Evolutionary conservation across 2,888 invertebrate species (phyloP).

Genomic region (Eilema griseolum): DNA sequence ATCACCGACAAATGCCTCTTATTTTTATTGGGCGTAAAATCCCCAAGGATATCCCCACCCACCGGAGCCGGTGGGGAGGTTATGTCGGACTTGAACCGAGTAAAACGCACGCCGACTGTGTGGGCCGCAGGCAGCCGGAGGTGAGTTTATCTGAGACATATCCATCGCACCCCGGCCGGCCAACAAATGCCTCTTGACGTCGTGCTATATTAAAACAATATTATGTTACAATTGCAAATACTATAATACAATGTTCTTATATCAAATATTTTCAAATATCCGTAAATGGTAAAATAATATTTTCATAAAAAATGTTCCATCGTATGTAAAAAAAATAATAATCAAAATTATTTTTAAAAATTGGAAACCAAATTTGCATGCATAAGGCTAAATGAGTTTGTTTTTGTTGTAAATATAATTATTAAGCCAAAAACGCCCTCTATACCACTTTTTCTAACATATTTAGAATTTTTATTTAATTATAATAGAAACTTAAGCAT

Average conservation of each 20-base stretch:
- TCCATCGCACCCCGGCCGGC: too few species aligned
- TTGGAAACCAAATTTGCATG: slow-evolving; percentile 33
- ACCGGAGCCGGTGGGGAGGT: too few species aligned
- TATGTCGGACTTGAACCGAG: too few species aligned
- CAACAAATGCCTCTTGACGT: slow-evolving; percentile 29
- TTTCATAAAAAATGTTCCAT: slow-evolving; percentile 44
- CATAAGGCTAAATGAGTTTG: slow-evolving; percentile 25
- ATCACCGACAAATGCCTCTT: too few species aligned
- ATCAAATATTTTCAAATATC: slow-evolving; percentile 5
- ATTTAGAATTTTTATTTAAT: slow-evolving; percentile 51
- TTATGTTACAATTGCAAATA: slow-evolving; percentile 38
- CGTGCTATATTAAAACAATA: slow-evolving; percentile 22
- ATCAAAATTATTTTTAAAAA: slow-evolving; percentile 42
- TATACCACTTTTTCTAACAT: slow-evolving; percentile 39
- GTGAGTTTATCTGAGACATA: too few species aligned
- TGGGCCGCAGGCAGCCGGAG: too few species aligned
- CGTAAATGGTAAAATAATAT: slow-evolving; percentile 27
- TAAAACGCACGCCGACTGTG: too few species aligned
- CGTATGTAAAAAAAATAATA: slow-evolving; percentile 9
- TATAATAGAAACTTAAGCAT: slow-evolving; percentile 57
- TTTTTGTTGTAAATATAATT: slow-evolving; percentile 53
- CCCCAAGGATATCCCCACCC: too few species aligned
- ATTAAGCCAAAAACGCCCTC: slow-evolving; percentile 36
- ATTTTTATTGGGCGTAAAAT: too few species aligned
- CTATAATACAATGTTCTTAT: slow-evolving; percentile 35